Conservation (phyloP, 1,140 invertebrate genomes). For the Diorhabda elongata region DNA sequence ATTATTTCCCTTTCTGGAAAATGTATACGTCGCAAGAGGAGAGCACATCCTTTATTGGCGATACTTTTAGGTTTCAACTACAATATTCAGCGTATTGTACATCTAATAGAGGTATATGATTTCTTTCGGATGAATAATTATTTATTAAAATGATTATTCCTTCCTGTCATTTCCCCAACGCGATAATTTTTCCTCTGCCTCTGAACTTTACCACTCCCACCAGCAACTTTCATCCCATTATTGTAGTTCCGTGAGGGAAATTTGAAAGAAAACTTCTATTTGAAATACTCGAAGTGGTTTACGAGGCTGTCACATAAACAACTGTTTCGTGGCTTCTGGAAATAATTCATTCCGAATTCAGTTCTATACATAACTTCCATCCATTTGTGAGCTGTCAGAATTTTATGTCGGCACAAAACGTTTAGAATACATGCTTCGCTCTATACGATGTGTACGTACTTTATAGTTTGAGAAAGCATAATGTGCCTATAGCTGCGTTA, state of each 20-base stretch:
- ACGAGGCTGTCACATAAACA: slow-evolving; percentile 22
- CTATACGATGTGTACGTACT: background rate
- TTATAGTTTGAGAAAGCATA: no score
- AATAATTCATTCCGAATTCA: slow-evolving; percentile 4
- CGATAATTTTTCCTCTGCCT: background rate
- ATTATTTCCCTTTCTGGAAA: no score
- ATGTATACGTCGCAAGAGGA: no score
- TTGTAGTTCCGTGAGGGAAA: slow-evolving; percentile 23
- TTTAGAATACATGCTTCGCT: background rate
- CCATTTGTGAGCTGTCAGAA: background rate
- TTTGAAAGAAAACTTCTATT: slow-evolving; percentile 19
- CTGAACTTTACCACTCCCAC: background rate
- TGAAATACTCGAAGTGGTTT: slow-evolving; percentile 15
- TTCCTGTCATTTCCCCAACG: no score
- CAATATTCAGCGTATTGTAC: no score
- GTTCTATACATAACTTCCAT: background rate
- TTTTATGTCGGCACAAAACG: background rate
- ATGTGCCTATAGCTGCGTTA: no score
- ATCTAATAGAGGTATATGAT: no score
- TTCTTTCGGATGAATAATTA: no score
- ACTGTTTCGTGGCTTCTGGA: slow-evolving; percentile 7
- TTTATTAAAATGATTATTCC: no score
- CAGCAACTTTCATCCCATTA: slow-evolving; percentile 11
- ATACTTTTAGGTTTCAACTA: no score
- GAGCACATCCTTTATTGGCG: no score